Evolutionary conservation across 2,888 invertebrate species (phyloP), one percentile per base, ranked within the genome.

Genomic region (Rhingia campestris): DNA sequence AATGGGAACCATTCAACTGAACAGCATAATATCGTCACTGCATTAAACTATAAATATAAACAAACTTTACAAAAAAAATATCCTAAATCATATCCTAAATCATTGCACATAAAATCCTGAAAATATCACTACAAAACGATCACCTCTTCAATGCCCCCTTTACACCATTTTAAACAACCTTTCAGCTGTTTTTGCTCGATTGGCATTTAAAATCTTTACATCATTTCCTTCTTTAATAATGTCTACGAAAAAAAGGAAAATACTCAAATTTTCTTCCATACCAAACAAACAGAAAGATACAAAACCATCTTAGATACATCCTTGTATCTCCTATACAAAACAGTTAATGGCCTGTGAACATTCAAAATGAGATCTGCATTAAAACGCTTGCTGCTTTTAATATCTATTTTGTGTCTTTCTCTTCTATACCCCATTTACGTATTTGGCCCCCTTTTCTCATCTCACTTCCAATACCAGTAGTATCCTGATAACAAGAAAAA

Each of bases 331-430:
- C 14, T 53, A 56, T 58, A 74, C 82, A 85, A 85, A 75, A 74
- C 66, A 81, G 80, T 85, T 85, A 85, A 85, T 85, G 84, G 84
- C 61, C 80, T 85, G 84, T 85, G 80, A 85, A 85, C 84, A 80
- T 81, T 85, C 82, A 84, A 84, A 84, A 79, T 74, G 79, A 74
- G 79, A 84, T 84, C 79, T 84, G 79, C 73, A 80, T 84, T 84
- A 84, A 84, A 84, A 84, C 63, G 82, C 69, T 84, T 49, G 63
- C 74, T 84, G 74, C 79, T 84, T 82, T 84, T 84, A 84, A 84
- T 84, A 79, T 84, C 82, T 49, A 61, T 76, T 53, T 61, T 76
- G 56, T 66, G 64, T 58, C 7, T 14, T 56, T 6, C 45, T 30
- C 22, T 43, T 6, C 14, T 67, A 41, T 37, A 35, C 58, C 39